Conservation (phyloP, 2,797 vertebrate species). For the Caiman crocodilus region DNA sequence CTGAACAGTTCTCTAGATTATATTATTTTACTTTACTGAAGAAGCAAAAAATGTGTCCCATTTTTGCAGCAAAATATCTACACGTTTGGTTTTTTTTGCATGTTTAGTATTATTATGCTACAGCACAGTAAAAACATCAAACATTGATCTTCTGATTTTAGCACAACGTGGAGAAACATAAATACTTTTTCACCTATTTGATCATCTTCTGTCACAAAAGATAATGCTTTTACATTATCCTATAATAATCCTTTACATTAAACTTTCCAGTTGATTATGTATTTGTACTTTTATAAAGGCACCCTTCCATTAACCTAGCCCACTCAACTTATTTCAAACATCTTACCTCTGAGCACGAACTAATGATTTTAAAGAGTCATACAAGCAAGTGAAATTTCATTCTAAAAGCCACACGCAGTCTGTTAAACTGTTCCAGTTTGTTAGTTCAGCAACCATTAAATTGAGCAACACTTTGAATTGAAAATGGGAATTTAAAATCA, state of each 20-base stretch:
- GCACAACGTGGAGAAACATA: background rate
- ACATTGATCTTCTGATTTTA: background rate
- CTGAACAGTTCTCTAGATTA: background rate
- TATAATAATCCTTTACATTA: constrained; percentile 37
- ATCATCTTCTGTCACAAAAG: background rate
- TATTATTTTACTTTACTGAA: background rate
- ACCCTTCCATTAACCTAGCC: background rate
- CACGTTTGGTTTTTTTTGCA: background rate
- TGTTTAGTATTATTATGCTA: background rate
- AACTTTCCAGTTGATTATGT: background rate
- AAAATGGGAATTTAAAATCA: background rate
- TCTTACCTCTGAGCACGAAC: background rate
- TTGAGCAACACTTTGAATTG: background rate
- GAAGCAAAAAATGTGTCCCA: background rate
- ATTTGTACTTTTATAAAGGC: background rate
- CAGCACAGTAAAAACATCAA: constrained; percentile 4
- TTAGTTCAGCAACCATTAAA: background rate
- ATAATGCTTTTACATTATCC: background rate
- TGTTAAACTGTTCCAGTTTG: background rate
- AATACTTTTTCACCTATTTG: background rate
- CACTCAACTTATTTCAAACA: background rate
- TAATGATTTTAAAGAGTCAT: background rate
- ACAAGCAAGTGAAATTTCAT: background rate
- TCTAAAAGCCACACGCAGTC: background rate
- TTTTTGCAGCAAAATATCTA: background rate